These are phyloP conservation scores for Neoitamus cyanurus DNA, from an alignment of 2,888 invertebrate genomes.

Conservation along the genomic window DNA sequence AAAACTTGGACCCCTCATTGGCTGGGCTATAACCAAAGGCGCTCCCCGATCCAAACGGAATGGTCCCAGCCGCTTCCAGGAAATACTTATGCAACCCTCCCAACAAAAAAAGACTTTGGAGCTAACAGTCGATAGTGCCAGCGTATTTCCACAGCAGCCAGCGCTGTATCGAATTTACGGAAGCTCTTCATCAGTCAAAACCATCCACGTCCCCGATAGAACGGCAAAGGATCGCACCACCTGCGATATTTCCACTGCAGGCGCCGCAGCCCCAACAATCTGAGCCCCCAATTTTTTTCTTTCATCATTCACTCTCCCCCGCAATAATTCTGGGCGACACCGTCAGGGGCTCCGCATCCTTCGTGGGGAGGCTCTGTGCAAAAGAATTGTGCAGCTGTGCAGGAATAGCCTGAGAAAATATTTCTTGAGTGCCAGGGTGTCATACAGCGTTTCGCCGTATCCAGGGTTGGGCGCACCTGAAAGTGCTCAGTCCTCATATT, in stretches of 20 bases:
- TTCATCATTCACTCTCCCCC: background rate
- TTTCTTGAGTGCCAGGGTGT: slow-evolving; percentile 13
- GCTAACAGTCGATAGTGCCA: background rate
- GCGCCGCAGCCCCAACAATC: background rate
- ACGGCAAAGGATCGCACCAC: background rate
- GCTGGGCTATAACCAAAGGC: background rate
- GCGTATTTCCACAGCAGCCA: background rate
- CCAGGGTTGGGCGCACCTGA: background rate
- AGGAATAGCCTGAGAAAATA: slow-evolving; percentile 17
- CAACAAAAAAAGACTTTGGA: too few species aligned
- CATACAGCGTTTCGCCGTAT: slow-evolving; percentile 15
- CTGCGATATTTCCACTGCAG: background rate
- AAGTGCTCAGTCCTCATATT: background rate
- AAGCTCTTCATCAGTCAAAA: background rate
- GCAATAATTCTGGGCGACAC: background rate
- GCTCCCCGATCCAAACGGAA: background rate
- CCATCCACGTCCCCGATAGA: background rate
- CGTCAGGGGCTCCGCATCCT: background rate
- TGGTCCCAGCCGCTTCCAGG: too few species aligned
- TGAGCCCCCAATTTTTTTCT: background rate
- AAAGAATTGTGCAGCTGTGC: slow-evolving; percentile 14
- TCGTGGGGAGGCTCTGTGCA: background rate
- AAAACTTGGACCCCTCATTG: background rate
- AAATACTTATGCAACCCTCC: too few species aligned
- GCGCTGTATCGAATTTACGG: background rate